A percentile compares a stretch with the other conserved stretches of the same genome.
Evolutionary conservation across 2,797 vertebrate genomes (phyloP).

Genomic region (Lacerta agilis): DNA sequence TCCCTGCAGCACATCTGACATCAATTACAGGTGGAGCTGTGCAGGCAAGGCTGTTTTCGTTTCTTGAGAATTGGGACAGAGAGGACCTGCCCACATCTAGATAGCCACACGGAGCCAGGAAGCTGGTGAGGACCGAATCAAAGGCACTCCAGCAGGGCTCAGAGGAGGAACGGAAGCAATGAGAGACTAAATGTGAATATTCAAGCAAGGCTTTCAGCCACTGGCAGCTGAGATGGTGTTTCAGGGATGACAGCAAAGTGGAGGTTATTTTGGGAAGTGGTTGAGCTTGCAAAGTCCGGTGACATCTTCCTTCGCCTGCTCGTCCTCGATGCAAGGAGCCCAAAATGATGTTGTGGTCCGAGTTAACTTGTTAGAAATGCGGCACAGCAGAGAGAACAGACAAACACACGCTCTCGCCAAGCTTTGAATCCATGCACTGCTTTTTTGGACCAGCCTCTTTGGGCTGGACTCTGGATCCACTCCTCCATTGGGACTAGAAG

Average conservation of each 20-base stretch:
- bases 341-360: not conserved
- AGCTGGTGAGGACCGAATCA: slow-evolving; percentile 16
- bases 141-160: not conserved
- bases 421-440: too few species aligned
- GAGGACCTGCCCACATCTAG: slow-evolving; percentile 30
- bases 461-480: not conserved
- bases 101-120: not conserved
- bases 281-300: not conserved
- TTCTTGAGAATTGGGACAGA: slow-evolving; percentile 28
- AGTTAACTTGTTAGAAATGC: not conserved
- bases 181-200: not conserved
- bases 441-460: not conserved
- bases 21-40: slow-evolving; percentile 41
- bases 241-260: not conserved
- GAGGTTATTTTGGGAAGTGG: not conserved
- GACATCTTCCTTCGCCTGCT: not conserved
- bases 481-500: not conserved
- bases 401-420: too few species aligned
- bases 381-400: not conserved
- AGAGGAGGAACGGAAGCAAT: not conserved
- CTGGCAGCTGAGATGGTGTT: not conserved
- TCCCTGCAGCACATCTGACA: slow-evolving; percentile 43
- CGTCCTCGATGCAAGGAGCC: not conserved
- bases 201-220: not conserved
- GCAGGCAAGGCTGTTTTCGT: slow-evolving; percentile 9